These are phyloP conservation scores for Melolontha melolontha DNA, from an alignment of 2,888 invertebrate genomes.

Conservation along the genomic window DNA sequence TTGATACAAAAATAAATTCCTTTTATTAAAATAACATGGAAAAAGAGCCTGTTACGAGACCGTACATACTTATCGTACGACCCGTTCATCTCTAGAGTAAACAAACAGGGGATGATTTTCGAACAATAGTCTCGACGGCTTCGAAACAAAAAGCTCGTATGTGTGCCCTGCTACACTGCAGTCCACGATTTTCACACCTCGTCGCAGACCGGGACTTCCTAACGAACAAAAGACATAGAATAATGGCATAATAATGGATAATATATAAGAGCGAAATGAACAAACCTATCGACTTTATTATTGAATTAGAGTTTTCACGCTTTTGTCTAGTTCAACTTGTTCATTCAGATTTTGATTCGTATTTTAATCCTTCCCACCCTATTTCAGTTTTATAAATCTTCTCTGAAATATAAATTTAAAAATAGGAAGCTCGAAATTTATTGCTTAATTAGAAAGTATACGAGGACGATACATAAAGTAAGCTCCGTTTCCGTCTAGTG, in stretches of 20 bases:
- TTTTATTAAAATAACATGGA: no score
- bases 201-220: conserved; percentile 33
- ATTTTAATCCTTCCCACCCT: not conserved
- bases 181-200: conserved; percentile 53
- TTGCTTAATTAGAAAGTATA: no score
- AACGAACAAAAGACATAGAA: conserved; percentile 47
- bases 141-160: conserved; percentile 49
- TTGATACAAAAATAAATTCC: no score
- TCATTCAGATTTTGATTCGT: no score
- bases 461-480: no score
- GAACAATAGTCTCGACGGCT: conserved; percentile 47
- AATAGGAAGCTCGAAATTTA: no score
- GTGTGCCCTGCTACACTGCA: conserved; percentile 39
- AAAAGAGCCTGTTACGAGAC: not conserved
- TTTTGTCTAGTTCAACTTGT: no score
- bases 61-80: not conserved
- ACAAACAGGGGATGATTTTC: conserved; percentile 42
- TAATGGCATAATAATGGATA: conserved; percentile 39
- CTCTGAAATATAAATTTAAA: no score
- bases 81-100: conserved; percentile 42
- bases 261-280: conserved; percentile 11
- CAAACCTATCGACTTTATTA: conserved; percentile 10
- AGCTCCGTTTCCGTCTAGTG: no score
- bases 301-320: not conserved
- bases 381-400: not conserved